A percentile compares a stretch with the other conserved stretches of the same genome.
These are phyloP conservation scores for Thereva unica DNA, from an alignment of 2,888 invertebrate species.

Conservation along the genomic window DNA sequence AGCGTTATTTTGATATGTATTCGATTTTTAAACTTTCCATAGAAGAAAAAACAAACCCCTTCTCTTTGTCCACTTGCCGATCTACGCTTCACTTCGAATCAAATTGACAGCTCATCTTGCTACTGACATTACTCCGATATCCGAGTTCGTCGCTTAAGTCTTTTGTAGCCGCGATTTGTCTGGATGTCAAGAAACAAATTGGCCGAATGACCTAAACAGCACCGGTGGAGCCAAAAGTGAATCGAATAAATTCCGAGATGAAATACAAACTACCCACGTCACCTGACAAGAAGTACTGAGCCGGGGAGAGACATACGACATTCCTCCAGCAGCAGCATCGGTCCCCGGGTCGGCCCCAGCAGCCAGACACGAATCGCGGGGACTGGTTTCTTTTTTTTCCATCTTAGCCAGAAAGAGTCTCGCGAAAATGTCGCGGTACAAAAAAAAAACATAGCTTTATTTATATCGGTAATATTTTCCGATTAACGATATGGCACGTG, in stretches of 20 bases:
- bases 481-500: too few species aligned
- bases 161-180: conserved; percentile 25
- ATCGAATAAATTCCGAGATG: conserved; percentile 24
- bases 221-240: conserved; percentile 15
- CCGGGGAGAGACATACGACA: conserved; percentile 21
- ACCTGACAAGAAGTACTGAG: background rate
- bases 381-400: too few species aligned
- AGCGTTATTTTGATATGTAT: too few species aligned
- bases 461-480: too few species aligned
- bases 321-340: conserved; percentile 17
- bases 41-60: too few species aligned
- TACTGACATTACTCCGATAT: conserved; percentile 15
- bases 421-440: too few species aligned
- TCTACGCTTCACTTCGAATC: too few species aligned
- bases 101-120: conserved; percentile 11
- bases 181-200: conserved; percentile 13
- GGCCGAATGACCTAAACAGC: conserved; percentile 9
- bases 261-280: conserved; percentile 29
- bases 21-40: too few species aligned
- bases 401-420: too few species aligned
- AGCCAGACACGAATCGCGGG: too few species aligned
- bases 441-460: too few species aligned
- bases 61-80: too few species aligned
- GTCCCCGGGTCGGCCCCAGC: background rate
- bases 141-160: conserved; percentile 32